Evolutionary conservation across 2,888 invertebrate genomes (phyloP).

Genomic region (Watsonalla cultraria): DNA sequence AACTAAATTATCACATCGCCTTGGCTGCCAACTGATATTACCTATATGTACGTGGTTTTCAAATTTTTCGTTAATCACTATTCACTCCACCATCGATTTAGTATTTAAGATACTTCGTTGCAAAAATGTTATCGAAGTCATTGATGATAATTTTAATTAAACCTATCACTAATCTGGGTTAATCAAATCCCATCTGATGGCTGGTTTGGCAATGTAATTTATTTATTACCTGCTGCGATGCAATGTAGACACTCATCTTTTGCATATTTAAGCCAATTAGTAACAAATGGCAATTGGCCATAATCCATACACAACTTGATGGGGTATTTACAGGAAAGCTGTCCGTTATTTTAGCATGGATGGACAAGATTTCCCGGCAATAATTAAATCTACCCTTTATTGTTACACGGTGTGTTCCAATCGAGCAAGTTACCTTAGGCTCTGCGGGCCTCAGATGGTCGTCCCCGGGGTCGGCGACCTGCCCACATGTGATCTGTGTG

Average conservation of each 20-base stretch:
- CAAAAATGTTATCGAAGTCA: too few species aligned
- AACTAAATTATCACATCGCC: slow-evolving; percentile 47
- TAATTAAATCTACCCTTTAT: slow-evolving; percentile 24
- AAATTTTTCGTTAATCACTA: slow-evolving; percentile 1
- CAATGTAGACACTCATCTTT: too few species aligned
- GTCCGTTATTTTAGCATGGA: too few species aligned
- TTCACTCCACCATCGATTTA: slow-evolving; percentile 1
- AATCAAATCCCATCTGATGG: too few species aligned
- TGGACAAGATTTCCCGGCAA: not conserved
- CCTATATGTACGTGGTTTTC: slow-evolving; percentile 12
- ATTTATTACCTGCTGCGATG: too few species aligned
- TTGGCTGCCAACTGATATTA: slow-evolving; percentile 49
- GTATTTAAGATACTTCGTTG: slow-evolving; percentile 4
- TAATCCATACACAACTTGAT: too few species aligned
- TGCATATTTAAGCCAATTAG: too few species aligned
- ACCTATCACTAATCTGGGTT: too few species aligned
- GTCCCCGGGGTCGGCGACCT: slow-evolving; percentile 63
- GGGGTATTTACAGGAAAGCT: too few species aligned
- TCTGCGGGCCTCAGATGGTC: slow-evolving; percentile 53
- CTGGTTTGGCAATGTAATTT: too few species aligned
- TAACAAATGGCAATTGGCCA: too few species aligned
- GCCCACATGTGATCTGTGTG: slow-evolving; percentile 63
- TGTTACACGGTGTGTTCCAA: slow-evolving; percentile 5
- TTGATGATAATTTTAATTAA: too few species aligned
- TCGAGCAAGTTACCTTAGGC: slow-evolving; percentile 18